Evolutionary conservation across 1,140 invertebrate genomes (phyloP).

Genomic region (Triops longicaudatus): DNA sequence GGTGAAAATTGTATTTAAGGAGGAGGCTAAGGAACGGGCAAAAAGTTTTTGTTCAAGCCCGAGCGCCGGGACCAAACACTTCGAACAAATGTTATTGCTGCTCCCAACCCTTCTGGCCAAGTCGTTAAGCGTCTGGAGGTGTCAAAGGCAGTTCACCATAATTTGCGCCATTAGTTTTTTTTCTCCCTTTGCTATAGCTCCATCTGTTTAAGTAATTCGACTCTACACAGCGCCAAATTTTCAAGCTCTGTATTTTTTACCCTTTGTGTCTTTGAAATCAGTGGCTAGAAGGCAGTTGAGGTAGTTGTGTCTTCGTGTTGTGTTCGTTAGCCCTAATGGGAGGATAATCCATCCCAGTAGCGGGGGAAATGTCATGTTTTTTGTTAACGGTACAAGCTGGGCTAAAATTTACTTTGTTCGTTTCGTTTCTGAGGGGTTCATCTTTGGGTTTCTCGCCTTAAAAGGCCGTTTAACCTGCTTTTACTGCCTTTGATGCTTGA

Average conservation of each 20-base stretch:
- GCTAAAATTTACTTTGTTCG: background rate
- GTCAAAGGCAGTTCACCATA: slow-evolving; percentile 5
- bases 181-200: background rate
- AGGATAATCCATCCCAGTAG: slow-evolving; percentile 6
- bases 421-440: background rate
- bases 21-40: background rate
- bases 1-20: background rate
- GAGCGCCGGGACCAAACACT: background rate
- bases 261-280: background rate
- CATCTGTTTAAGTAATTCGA: background rate
- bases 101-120: background rate
- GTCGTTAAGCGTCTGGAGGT: background rate
- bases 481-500: background rate
- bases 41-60: background rate
- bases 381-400: background rate
- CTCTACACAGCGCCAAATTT: background rate
- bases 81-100: background rate
- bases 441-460: background rate
- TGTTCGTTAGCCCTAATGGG: background rate
- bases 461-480: background rate
- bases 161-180: background rate
- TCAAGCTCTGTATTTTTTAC: background rate
- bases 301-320: background rate
- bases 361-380: background rate
- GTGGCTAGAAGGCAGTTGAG: background rate